These are phyloP conservation scores for Montifringilla adamsi DNA, from an alignment of 2,113 vertebrate species.

Conservation along the genomic window DNA sequence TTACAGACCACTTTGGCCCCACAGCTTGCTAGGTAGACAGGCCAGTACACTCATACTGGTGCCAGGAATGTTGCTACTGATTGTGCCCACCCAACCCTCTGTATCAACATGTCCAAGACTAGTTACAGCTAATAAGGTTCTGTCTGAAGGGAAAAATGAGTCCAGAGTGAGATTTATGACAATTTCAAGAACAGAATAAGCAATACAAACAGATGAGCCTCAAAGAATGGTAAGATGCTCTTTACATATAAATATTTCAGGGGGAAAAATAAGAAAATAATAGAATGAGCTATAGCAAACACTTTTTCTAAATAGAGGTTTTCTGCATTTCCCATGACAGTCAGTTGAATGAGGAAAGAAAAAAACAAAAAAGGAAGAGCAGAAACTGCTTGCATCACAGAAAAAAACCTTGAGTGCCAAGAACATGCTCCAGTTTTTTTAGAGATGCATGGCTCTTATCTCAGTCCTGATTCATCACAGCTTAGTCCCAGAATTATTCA, in stretches of 20 bases:
- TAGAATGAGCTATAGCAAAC: neutral
- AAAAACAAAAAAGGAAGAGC: neutral
- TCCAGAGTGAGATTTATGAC: neutral
- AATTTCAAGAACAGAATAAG: neutral
- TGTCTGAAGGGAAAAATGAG: neutral
- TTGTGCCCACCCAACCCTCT: neutral
- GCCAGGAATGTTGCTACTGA: neutral
- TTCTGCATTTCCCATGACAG: neutral
- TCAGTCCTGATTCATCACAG: conserved; percentile 1
- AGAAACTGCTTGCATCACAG: neutral
- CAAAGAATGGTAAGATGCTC: neutral
- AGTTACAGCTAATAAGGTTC: neutral
- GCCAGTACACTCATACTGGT: neutral
- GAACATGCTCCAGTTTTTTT: neutral
- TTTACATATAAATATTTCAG: neutral
- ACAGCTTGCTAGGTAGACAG: neutral
- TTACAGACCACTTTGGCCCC: neutral
- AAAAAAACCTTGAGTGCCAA: neutral
- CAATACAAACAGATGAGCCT: neutral
- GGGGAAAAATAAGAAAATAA: neutral
- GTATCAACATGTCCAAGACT: neutral
- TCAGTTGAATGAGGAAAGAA: neutral
- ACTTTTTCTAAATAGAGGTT: neutral
- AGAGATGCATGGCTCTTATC: conserved; percentile 4
- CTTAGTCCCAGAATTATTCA: conserved; percentile 20